These are phyloP conservation scores for Acrobasis consociella DNA, from an alignment of 2,888 invertebrate species.

Conservation along the genomic window DNA sequence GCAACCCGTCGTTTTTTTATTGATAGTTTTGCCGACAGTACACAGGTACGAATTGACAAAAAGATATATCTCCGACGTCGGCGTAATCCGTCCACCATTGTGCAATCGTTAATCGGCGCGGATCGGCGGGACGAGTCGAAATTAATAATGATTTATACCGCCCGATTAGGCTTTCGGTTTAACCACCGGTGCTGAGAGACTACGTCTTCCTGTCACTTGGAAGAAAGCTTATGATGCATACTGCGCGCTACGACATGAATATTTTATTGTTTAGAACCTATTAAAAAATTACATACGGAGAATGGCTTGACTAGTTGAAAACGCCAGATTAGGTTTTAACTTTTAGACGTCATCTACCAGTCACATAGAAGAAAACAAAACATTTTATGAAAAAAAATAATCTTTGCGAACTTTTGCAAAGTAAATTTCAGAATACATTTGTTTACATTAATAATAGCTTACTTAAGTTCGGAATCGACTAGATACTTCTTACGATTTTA, in stretches of 20 bases:
- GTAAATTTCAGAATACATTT: too few species aligned
- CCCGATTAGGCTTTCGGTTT: slow-evolving; percentile 73
- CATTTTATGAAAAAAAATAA: too few species aligned
- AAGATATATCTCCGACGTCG: slow-evolving; percentile 76
- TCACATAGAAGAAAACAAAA: too few species aligned
- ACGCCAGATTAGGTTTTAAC: slow-evolving; percentile 64
- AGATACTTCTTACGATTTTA: too few species aligned
- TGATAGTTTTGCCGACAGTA: slow-evolving; percentile 53
- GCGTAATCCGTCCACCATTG: slow-evolving; percentile 76
- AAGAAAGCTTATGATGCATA: background rate
- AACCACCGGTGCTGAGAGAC: slow-evolving; percentile 30
- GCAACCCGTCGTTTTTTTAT: too few species aligned
- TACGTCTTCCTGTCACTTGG: slow-evolving; percentile 1
- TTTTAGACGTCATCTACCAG: background rate
- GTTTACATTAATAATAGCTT: too few species aligned
- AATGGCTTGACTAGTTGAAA: slow-evolving; percentile 70
- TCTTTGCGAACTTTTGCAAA: too few species aligned
- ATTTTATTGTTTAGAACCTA: background rate
- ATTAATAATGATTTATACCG: slow-evolving; percentile 82
- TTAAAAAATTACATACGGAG: slow-evolving; percentile 41
- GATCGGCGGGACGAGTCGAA: slow-evolving; percentile 70
- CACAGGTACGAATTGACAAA: slow-evolving; percentile 77
- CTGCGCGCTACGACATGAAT: background rate
- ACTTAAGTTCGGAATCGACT: too few species aligned
- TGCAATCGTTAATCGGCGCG: slow-evolving; percentile 79